Evolutionary conservation across 2,113 vertebrate species (phyloP), one percentile per base, ranked within the genome.

Genomic region (Tragelaphus scriptus): DNA sequence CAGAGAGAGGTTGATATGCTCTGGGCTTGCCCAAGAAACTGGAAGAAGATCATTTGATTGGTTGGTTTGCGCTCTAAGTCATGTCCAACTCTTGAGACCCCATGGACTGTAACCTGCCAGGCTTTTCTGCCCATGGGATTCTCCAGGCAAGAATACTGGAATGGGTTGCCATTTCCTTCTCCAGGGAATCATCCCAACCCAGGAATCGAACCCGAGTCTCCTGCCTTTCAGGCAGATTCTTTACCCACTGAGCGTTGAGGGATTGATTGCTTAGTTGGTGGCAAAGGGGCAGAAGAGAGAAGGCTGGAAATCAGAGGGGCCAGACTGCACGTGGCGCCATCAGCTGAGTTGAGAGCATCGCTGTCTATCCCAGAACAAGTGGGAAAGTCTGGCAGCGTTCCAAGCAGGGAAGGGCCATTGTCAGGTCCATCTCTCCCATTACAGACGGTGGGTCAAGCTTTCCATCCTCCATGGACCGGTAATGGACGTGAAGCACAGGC

Each of bases 261-360:
- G 68, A 40, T 16, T 32, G 61, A 26, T 75, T 13, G 51, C 17
- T 17, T 77, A 56, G 26, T 7, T 53, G 30, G 15, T 40, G 49
- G 61, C 80, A n/a, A 53, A 88, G 21, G 30, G 36, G 49, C 84
- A 5, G 77, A 68, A 88, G 84, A 55, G 77, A 93, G 49, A 51
- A 88, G 63, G 1, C 8, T 58, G 19, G 65, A 47, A 5, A 17
- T 12, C 3, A 23, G 59, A 32, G 82, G 53, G 9, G 26, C 25
- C 75, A 6, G n/a, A 30, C 7, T 2, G 11, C 53, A 40, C 11
- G 1, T 28, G 56, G 58, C 12, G 2, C 1, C 1, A 58, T 28
- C 51, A 28, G 61, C 49, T 56, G n/a, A 17, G 44, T 6, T 84
- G 56, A 51, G 44, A n/a, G 53, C 15, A 12, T 6, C 36, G 61